A percentile compares a stretch with the other conserved stretches of the same genome.
These are phyloP conservation scores for Baronia brevicornis DNA, from an alignment of 2,888 invertebrate genomes.

Conservation along the genomic window DNA sequence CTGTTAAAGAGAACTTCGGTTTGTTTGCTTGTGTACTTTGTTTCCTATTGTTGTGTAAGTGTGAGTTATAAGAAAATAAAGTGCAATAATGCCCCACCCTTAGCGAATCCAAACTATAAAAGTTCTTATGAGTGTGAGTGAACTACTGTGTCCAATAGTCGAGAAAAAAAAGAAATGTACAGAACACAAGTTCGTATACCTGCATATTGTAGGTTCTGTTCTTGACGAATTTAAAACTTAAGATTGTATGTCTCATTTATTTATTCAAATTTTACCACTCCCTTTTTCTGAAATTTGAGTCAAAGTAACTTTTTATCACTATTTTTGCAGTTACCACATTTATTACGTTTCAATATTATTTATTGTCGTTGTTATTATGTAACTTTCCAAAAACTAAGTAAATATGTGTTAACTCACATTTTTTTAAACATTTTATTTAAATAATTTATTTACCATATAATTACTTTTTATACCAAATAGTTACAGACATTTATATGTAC, in stretches of 20 bases:
- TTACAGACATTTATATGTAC: no score
- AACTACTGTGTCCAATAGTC: slow-evolving; percentile 45
- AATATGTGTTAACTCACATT: no score
- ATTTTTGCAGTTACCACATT: no score
- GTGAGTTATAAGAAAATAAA: slow-evolving; percentile 47
- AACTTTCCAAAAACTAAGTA: no score
- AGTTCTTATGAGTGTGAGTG: slow-evolving; percentile 51
- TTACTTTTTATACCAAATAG: no score
- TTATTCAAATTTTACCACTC: slow-evolving; percentile 12
- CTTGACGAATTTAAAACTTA: slow-evolving; percentile 22
- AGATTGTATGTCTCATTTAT: slow-evolving; percentile 12
- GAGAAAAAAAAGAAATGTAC: slow-evolving; percentile 43
- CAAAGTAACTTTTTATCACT: no score
- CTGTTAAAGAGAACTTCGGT: slow-evolving; percentile 55
- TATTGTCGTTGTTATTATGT: no score
- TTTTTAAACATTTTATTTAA: no score
- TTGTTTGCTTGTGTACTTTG: slow-evolving; percentile 63
- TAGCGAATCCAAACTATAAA: slow-evolving; percentile 38
- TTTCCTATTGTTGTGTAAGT: slow-evolving; percentile 63
- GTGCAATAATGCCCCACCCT: slow-evolving; percentile 47
- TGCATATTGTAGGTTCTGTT: slow-evolving; percentile 63
- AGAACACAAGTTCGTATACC: slow-evolving; percentile 52
- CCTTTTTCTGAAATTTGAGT: slow-evolving; percentile 11
- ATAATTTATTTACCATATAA: no score
- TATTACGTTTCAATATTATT: no score